Conservation (phyloP, 92 coral and sea anemone genomes). For the Heteractis magnifica region DNA sequence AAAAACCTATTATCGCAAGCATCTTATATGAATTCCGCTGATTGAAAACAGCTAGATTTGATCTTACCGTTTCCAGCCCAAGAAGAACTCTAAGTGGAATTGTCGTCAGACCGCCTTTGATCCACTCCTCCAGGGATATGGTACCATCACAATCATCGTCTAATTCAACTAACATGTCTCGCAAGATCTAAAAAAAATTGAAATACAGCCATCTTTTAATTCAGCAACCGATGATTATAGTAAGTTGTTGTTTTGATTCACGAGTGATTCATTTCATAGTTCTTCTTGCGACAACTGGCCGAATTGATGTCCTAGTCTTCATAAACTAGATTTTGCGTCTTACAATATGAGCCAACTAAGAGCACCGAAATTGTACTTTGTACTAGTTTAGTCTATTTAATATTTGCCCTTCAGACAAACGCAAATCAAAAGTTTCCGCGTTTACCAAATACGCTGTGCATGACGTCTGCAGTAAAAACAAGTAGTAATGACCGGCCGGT, state of each 20-base stretch:
- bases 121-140: conserved; percentile 97
- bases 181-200: conserved; percentile 65
- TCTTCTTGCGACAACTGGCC: too few species aligned
- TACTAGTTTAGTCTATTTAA: background rate
- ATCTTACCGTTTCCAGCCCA: conserved; percentile 93
- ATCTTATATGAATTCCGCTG: too few species aligned
- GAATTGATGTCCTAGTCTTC: too few species aligned
- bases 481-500: background rate
- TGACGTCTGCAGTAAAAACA: background rate
- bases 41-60: background rate
- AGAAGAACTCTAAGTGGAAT: conserved; percentile 94
- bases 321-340: too few species aligned
- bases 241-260: too few species aligned
- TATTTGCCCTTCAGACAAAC: background rate
- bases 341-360: background rate
- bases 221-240: too few species aligned
- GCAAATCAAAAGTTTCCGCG: background rate
- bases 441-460: background rate
- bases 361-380: background rate
- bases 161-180: conserved; percentile 96
- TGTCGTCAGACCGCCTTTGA: conserved; percentile 94
- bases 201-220: background rate
- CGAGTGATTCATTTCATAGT: too few species aligned
- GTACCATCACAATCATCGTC: conserved; percentile 95
- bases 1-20: background rate